phyloP scores from a whole-genome alignment of 2,113 vertebrate genomes.

The Labeo catla region DNA sequence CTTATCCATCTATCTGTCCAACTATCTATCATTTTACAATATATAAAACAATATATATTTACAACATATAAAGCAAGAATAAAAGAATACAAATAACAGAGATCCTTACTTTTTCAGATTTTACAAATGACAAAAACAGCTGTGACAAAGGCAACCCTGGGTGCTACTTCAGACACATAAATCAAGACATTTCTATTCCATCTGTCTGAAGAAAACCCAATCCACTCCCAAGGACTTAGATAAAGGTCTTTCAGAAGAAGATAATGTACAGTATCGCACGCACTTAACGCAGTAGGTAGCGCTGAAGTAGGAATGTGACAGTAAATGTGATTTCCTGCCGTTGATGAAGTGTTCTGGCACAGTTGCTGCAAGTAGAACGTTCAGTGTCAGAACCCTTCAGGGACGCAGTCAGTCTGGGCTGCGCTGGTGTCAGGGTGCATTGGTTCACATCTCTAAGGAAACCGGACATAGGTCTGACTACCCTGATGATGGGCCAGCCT shows the following conservation, averaged over 20 bases:
- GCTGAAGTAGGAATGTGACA: not conserved
- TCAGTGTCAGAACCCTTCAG: conserved; percentile 29
- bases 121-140: not conserved
- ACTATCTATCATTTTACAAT: too few species aligned
- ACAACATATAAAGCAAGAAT: not conserved
- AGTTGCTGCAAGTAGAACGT: not conserved
- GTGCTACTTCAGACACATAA: not conserved
- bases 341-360: conserved; percentile 11
- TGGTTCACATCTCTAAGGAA: not conserved
- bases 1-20: too few species aligned
- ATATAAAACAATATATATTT: too few species aligned
- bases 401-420: not conserved
- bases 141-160: not conserved
- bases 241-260: not conserved
- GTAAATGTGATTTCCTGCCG: not conserved
- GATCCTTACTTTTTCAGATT: not conserved
- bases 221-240: not conserved
- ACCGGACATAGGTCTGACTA: not conserved
- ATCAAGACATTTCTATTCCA: not conserved
- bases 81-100: not conserved
- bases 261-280: not conserved
- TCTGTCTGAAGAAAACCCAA: not conserved
- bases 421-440: conserved; percentile 25
- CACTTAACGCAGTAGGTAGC: not conserved
- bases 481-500: not conserved